Conservation (phyloP, 2,797 vertebrate genomes). For the Amblyraja radiata region DNA sequence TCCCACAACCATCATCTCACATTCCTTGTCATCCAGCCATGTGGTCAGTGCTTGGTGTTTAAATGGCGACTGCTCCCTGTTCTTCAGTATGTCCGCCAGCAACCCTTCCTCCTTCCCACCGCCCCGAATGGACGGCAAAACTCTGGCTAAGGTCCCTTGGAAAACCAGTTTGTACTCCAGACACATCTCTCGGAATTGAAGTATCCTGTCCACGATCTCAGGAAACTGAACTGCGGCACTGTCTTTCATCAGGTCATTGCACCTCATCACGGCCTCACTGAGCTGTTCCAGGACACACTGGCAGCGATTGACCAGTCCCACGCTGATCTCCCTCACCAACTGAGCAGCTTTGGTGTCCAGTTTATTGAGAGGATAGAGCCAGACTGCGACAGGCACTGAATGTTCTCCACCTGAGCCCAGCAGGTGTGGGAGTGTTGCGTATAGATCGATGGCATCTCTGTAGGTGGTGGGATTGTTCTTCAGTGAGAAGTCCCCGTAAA, state of each 20-base stretch:
- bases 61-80: no score
- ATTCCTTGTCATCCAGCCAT: slow-evolving; percentile 40
- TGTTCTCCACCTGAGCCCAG: background rate
- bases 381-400: background rate
- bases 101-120: no score
- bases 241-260: slow-evolving; percentile 1
- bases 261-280: background rate
- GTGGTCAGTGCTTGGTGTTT: no score
- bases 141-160: background rate
- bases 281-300: slow-evolving; percentile 15
- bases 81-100: no score
- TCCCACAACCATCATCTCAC: slow-evolving; percentile 43
- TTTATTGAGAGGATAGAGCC: background rate
- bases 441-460: background rate
- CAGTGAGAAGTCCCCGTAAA: background rate
- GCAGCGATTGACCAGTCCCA: background rate
- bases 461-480: slow-evolving; percentile 12
- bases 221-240: background rate
- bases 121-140: background rate
- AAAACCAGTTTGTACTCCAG: background rate
- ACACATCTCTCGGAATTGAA: background rate
- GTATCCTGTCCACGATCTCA: background rate
- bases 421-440: background rate
- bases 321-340: background rate
- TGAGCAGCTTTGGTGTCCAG: slow-evolving; percentile 11